Base-by-base conservation (phyloP, 2,113 vertebrate species). In the Collichthys lucidus region DNA sequence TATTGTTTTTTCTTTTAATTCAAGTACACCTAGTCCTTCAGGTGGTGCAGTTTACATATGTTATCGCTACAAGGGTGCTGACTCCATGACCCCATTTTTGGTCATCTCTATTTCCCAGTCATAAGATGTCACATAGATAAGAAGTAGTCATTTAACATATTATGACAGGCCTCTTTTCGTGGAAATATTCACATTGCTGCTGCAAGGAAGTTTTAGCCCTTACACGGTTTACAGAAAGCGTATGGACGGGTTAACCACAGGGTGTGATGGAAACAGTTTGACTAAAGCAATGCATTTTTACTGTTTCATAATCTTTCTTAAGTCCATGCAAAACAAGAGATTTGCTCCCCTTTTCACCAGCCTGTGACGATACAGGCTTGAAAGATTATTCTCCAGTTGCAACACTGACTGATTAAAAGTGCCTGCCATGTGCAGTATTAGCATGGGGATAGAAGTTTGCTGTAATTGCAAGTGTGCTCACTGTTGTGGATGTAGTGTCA, bases 371-470 rank as follows among this genome's bases (percentile, higher is more conserved):
- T 81, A 80, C 86, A 55, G 73, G 89, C 86, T 72, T 78, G 77
- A 85, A 91, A 92, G 92, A 94, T 93, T 92, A 94, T 83, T 84
- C 64, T 79, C 55, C 65, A 46, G 65, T 92, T 82, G 82, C 84
- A 88, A 88, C 86, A 68, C 86, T 89, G 79, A 57, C 89, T 92
- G 92, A 94, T 94, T 94, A 91, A 92, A 94, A 88, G 75, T 75
- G 66, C 79, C 87, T 88, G 82, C 70, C 79, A 83, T 71, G 70
- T 69, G 56, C 59, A 73, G 87, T 72, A 89, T 89, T 90, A 90
- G 80, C 79, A 83, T 44, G 49, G 60, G 80, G 85, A 63, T 83
- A 79, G 71, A 86, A 82, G 86, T 83, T 66, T 17, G 11, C 63
- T 79, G 68, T 92, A 86, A 92, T 92, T 87, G 83, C 82, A 67